A percentile compares a stretch with the other conserved stretches of the same genome.
phyloP scores from a whole-genome alignment of 2,113 vertebrate genomes.

The Pica pica region DNA sequence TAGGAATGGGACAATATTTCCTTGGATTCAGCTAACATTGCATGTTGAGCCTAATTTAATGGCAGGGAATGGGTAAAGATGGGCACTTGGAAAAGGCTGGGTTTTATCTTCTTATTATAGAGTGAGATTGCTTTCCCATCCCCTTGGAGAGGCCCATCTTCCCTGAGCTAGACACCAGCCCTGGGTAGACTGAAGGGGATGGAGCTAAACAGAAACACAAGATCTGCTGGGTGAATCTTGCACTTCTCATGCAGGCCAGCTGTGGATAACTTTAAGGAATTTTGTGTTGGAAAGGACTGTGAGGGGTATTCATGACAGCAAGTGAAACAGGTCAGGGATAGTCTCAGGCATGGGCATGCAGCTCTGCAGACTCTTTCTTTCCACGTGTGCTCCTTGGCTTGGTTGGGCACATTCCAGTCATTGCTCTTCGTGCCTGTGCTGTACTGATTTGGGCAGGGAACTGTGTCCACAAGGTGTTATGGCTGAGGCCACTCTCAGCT shows the following conservation, averaged over 20 bases:
- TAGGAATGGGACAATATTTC: not conserved
- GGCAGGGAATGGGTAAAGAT: not conserved
- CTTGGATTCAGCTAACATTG: not conserved
- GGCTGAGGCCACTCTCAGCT: not conserved
- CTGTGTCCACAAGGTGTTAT: fast-evolving
- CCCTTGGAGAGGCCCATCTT: not conserved
- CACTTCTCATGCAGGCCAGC: not conserved
- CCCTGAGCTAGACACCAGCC: not conserved
- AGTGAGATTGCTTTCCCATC: not conserved
- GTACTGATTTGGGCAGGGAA: not conserved
- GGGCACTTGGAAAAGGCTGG: not conserved
- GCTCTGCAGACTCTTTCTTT: not conserved
- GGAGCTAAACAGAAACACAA: not conserved
- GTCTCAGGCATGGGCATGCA: not conserved
- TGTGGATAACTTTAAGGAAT: not conserved
- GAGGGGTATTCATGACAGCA: not conserved
- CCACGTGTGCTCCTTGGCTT: not conserved
- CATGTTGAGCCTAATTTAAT: not conserved
- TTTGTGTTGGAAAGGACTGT: not conserved
- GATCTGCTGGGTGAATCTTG: not conserved
- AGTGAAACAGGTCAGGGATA: not conserved
- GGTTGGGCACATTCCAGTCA: not conserved
- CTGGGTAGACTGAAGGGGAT: not conserved
- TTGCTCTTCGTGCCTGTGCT: fast-evolving
- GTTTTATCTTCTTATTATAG: not conserved